Base-by-base conservation (phyloP, 2,113 vertebrate genomes). In the Eurypyga helias region DNA sequence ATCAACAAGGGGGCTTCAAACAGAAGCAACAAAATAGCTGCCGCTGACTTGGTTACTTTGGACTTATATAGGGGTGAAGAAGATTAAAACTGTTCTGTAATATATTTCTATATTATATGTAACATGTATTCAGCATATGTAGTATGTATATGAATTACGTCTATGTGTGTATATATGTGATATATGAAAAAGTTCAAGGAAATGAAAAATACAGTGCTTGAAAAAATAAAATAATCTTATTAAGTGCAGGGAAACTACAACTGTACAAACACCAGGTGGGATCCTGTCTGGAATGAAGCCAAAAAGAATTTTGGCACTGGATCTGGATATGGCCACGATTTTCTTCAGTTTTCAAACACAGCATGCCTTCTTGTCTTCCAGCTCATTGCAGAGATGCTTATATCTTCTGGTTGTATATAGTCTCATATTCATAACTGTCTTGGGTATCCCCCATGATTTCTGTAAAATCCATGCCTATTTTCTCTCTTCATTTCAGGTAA, bases 261-360 rank as follows among this genome's bases (percentile, higher is more conserved):
- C 88, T 96, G 72, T 96, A 48, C 43, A 95, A 89, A 96, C 51
- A 88, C 48, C 72, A 80, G 79, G 90, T 88, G 79, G 26, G 76
- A 90, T 85, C 60, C 46, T 89, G n/a, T 51, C 60, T 86, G 90
- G 46, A 96, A 80, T 0, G 0, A 94, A 83, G 46, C 79, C 76
- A 73, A 55, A 81, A 90, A 43, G 36, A 81, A 20, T 93, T 88
- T 88, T 94, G 83, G 46, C 67, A 70, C 19, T 45, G 33, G 18
- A 8, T 78, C 26, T 81, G 58, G 14, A 31, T 38, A 43, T 36
- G 46, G 48, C 33, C 26, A 67, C 9, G 43, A 26, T 66, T 90
- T 94, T 90, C 25, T 78, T 83, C 49, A 66, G 23, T 69, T 49
- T 61, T 90, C 78, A 89, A 89, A 76, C n/a, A 41, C 8, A 84